Evolutionary conservation across 2,888 invertebrate genomes (phyloP).

Genomic region (Archips crataeganus): DNA sequence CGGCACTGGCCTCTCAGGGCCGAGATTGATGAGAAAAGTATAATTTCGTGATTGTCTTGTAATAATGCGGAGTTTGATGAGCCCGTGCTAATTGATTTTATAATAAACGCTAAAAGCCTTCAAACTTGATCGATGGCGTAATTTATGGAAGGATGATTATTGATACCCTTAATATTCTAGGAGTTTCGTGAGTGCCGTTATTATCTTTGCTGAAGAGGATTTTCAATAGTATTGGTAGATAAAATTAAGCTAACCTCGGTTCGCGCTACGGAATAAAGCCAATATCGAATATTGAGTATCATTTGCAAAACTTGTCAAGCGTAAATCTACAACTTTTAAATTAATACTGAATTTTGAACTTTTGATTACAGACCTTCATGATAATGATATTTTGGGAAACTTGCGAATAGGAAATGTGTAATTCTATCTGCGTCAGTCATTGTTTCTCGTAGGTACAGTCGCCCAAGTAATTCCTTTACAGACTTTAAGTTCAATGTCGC

Average conservation of each 20-base stretch:
- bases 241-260: neutral
- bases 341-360: neutral
- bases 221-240: slow-evolving; percentile 3
- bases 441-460: too few species aligned
- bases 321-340: neutral
- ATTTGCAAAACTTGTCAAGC: neutral
- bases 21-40: slow-evolving; percentile 53
- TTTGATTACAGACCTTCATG: too few species aligned
- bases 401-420: too few species aligned
- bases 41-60: slow-evolving; percentile 50
- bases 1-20: slow-evolving; percentile 15
- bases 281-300: neutral
- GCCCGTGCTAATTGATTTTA: slow-evolving; percentile 49
- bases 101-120: slow-evolving; percentile 42
- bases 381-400: too few species aligned
- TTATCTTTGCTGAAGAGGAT: slow-evolving; percentile 3
- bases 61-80: slow-evolving; percentile 44
- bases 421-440: too few species aligned
- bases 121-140: slow-evolving; percentile 21
- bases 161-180: slow-evolving; percentile 11
- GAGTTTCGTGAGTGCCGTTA: slow-evolving; percentile 15
- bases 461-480: too few species aligned
- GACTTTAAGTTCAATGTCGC: too few species aligned
- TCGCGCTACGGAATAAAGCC: neutral
- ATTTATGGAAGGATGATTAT: slow-evolving; percentile 28